Base-by-base conservation (phyloP, 2,797 vertebrate species). In the Columba guinea region DNA sequence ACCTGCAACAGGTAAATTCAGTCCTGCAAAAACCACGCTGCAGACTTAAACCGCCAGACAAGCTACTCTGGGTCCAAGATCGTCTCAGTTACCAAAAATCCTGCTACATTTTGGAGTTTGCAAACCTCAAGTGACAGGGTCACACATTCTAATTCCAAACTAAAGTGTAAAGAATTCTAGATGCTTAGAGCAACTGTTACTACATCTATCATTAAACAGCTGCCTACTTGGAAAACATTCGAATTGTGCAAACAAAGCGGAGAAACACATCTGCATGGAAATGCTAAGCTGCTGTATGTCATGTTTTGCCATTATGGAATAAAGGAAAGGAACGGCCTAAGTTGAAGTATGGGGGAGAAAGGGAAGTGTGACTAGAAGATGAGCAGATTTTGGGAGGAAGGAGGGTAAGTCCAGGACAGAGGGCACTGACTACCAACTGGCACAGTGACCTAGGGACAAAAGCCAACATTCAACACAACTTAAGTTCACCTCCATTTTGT, bases 341-440 rank as follows among this genome's bases (percentile, higher is more conserved):
- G 95, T 91, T 94, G 97, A 97, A 97, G 97, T 97, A 97, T 90
- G 97, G 97, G 97, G 97, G 98, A 98, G 97, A 98, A 92, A 97
- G 96, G 97, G 82, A 97, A 98, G 96, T 93, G 97, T 96, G 97
- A 96, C 98, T 98, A 96, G 96, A 98, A 97, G 98, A 98, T 98
- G 98, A 97, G 97, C 92, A 97, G 97, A 92, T 92, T 96, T 96
- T 92, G 96, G 89, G 94, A 98, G 97, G 95, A 98, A 86, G 58
- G 22, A 96, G 93, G 84, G 22, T 74, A 96, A 95, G 97, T 97
- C 97, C 97, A 93, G 96, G 97, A 97, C 34, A 97, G 96, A 98
- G 97, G 98, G 96, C 94, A 58, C 97, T 98, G 95, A 90, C 98
- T 98, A 98, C 96, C 97, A 97, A 97, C 96, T 96, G 96, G 95